Evolutionary conservation across 2,113 vertebrate genomes (phyloP), one percentile per base, ranked within the genome.

Genomic region (Ameiurus melas): DNA sequence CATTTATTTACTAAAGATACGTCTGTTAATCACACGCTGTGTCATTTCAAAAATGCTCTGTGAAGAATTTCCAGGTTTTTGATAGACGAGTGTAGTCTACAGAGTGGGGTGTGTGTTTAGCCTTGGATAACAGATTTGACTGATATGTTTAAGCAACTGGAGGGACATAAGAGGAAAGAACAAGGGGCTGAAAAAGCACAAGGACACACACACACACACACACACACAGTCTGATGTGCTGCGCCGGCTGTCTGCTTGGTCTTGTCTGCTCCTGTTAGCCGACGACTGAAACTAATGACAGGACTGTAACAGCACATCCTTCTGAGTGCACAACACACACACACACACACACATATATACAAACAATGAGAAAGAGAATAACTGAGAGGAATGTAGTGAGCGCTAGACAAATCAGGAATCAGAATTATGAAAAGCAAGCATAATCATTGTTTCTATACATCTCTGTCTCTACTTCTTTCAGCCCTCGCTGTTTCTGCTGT

Each of bases 71-170:
- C 39, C 14, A n/a, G 43, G 27, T 16, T 53, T 70, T 55, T 70
- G 64, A 55, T 66, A 70, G 83, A 33, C 10, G 27, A 71, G 83
- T 71, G n/a, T 4, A 51, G 43, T 71, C n/a, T 53, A 12, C 16
- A 57, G n/a, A 8, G 9, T 36, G 20, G 47, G 47, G 43, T 33
- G 27, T 84, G 82, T 57, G 66, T 22, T 85, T 57, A 71, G 47
- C 12, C 13, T 30, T 55, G 83, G 43, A 85, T 60, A 85, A 55
- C 25, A 84, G 60, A 70, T 66, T 33, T 84, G 83, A 85, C n/a
- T 85, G 83, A 71, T 68, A 55, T 71, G 51, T 87, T 84, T 68
- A 36, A 84, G 80, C 86, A 89, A 80, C 81, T 79, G 73, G 85
- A 79, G 62, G 85, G n/a, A 84, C 39, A 75, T 60, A 66, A 85